Percentiles rank a stretch among this genome's conserved stretches.
Conservation (phyloP, 2,113 vertebrate genomes). For the Myocastor coypus region DNA sequence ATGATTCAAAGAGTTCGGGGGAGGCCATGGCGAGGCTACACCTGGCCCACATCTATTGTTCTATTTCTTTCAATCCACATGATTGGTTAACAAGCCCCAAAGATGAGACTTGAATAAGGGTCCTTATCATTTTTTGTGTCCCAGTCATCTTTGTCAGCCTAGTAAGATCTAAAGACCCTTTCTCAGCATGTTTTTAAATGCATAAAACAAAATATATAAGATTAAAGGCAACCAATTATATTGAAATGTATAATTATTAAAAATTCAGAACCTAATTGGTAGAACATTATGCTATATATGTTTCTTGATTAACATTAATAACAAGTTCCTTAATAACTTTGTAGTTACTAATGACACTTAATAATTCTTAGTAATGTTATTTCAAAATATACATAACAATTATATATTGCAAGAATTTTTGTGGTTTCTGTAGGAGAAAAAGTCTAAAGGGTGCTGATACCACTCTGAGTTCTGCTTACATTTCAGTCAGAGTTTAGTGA, state of each 20-base stretch:
- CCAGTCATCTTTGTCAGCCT: neutral
- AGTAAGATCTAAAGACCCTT: neutral
- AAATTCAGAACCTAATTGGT: neutral
- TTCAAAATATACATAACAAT: slow-evolving; percentile 36
- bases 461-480: neutral
- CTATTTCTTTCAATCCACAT: neutral
- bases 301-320: slow-evolving; percentile 25
- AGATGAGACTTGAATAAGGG: neutral
- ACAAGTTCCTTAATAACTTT: neutral
- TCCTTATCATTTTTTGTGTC: neutral
- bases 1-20: neutral
- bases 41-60: neutral
- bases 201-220: slow-evolving; percentile 51
- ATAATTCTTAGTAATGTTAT: neutral
- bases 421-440: neutral
- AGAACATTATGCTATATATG: neutral
- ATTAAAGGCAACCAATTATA: slow-evolving; percentile 46
- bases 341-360: neutral
- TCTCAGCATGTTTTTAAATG: neutral
- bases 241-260: slow-evolving; percentile 23
- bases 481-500: slow-evolving; percentile 31
- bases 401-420: slow-evolving; percentile 6
- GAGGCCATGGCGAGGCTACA: neutral
- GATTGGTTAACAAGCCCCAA: slow-evolving; percentile 44
- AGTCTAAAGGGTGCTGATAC: neutral